Evolutionary conservation across 2,888 invertebrate species (phyloP), one percentile per base, ranked within the genome.

Genomic region (Diarsia brunnea): DNA sequence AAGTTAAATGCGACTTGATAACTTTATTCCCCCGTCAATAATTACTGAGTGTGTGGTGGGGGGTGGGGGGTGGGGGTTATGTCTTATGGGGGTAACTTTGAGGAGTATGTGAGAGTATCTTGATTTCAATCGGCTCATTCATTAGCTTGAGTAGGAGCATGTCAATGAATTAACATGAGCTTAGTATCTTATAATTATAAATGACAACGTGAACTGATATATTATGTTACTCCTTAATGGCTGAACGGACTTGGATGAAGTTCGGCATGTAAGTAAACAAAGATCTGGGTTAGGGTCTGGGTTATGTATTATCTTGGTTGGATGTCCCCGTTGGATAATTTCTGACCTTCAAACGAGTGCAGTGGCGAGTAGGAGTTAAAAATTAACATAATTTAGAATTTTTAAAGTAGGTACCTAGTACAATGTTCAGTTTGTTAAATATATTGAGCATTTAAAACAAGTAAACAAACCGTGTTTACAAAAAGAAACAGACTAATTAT

Each of bases 11-110:
- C 27, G 65, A 73, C 76, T 75, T 79, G 68, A 75, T 75, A 79
- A 79, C 79, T 79, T 79, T 78, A 83, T 78, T 79, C 84, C 83
- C 84, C 61, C 76, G 85, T 71, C 86, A 84, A 79, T 85, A 84
- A 85, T 84, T 82, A 85, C 61, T 10, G 66, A 61, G 71, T 38
- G 72, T 75, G 79, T 74, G 51, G 66, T 53, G 70, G 53, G 70
- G n/a, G 4, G 38, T 7, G n/a, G 63, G 76, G 38, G 51, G n/a
- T 3, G 38, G 63, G 63, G 60, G 27, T 58, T 49, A 31, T 21
- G 43, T 12, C 12, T 24, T 68, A 51, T 27, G 58, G 58, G 16
- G 27, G 7, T n/a, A 11, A 55, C 19, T 74, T 81, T 55, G 31
- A 47, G 38, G 60, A 24, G 60, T 64, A 60, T 49, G 21, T 64